Conservation (phyloP, 2,113 vertebrate species). For the Charadrius vociferus region DNA sequence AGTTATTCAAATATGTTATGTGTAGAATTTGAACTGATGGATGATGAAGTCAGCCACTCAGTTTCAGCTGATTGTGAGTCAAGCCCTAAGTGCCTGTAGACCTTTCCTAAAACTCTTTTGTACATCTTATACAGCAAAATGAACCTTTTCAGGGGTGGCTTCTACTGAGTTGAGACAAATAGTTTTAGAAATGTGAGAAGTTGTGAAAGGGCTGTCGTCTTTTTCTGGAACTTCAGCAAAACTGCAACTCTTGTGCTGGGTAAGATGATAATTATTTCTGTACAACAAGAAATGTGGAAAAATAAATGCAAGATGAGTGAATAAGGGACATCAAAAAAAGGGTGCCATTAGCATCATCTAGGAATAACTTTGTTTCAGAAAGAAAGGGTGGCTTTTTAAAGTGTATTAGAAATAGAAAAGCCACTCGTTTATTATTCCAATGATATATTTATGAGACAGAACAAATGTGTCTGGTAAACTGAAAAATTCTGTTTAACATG, state of each 20-base stretch:
- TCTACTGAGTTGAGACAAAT: not conserved
- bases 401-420: not conserved
- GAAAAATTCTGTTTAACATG: not conserved
- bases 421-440: not conserved
- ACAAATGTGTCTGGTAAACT: not conserved
- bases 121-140: not conserved
- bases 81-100: not conserved
- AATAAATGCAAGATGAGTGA: not conserved
- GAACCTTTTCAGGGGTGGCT: not conserved
- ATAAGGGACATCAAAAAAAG: not conserved
- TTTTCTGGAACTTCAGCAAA: not conserved
- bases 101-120: not conserved
- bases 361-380: not conserved
- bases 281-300: not conserved
- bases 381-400: not conserved
- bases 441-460: not conserved
- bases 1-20: not conserved
- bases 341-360: not conserved
- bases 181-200: not conserved
- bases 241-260: not conserved
- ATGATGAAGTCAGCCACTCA: not conserved
- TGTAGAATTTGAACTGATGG: not conserved
- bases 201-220: not conserved
- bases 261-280: not conserved
- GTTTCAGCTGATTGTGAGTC: not conserved